Percentiles rank a stretch among this genome's conserved stretches.
Evolutionary conservation across 2,113 vertebrate species (phyloP).

Genomic region (Calyptommatus sinebrachiatus): DNA sequence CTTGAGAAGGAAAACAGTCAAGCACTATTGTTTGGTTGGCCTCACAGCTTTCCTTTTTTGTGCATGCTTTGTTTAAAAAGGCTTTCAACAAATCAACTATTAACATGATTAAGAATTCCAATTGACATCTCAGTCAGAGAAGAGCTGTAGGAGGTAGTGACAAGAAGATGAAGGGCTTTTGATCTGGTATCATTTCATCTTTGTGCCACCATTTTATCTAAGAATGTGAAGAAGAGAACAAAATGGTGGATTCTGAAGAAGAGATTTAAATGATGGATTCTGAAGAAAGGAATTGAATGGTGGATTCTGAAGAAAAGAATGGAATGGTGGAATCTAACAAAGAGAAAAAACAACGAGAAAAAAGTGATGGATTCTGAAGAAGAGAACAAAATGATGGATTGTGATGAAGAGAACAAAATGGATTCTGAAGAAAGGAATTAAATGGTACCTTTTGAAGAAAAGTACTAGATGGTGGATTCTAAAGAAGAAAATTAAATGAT

Average conservation of each 20-base stretch:
- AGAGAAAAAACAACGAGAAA: too few relatives aligned
- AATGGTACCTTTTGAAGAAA: too few relatives aligned
- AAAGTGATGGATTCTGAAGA: too few relatives aligned
- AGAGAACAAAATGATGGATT: too few relatives aligned
- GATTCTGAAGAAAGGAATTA: too few relatives aligned
- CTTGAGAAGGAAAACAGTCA: constrained; percentile 14
- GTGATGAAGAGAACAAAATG: too few relatives aligned
- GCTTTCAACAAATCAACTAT: constrained; percentile 54
- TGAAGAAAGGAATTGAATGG: too few relatives aligned
- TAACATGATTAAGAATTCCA: constrained; percentile 64
- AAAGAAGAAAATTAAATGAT: too few relatives aligned
- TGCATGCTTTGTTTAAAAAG: constrained; percentile 14
- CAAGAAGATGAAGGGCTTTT: constrained; percentile 53
- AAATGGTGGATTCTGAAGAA: constrained; percentile 58
- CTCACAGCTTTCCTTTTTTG: background rate
- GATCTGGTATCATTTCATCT: constrained; percentile 67
- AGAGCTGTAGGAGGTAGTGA: constrained; percentile 60
- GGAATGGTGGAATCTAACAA: too few relatives aligned
- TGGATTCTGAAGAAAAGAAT: too few relatives aligned
- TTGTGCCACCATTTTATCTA: constrained; percentile 62
- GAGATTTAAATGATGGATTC: too few relatives aligned
- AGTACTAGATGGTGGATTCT: too few relatives aligned
- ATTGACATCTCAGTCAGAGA: constrained; percentile 44
- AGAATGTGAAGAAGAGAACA: constrained; percentile 55
- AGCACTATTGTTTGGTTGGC: constrained; percentile 10